Percentiles rank a stretch among this genome's conserved stretches.
phyloP scores from a whole-genome alignment of 2,797 vertebrate genomes.

The Antrozous pallidus region DNA sequence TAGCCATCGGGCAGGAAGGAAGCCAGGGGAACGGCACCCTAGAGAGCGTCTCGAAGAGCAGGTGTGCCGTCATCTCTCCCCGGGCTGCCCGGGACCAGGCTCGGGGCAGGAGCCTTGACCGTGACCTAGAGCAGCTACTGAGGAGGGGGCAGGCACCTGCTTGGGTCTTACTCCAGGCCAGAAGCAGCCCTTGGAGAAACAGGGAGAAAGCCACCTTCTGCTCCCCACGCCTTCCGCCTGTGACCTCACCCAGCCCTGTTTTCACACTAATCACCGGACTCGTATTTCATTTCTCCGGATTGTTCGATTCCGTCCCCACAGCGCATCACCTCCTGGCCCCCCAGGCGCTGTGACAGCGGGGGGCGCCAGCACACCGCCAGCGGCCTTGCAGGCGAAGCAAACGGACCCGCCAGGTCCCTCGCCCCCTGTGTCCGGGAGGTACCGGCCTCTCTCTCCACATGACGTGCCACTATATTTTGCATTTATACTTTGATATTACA shows the following conservation, averaged over 20 bases:
- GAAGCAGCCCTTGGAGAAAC: constrained; percentile 56
- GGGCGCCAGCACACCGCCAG: constrained; percentile 78
- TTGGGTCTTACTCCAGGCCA: constrained; percentile 28
- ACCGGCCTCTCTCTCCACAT: constrained; percentile 75
- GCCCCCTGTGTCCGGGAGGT: constrained; percentile 71
- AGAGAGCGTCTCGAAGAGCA: background rate
- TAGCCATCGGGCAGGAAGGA: constrained; percentile 36
- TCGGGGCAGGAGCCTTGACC: constrained; percentile 48
- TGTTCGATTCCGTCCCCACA: constrained; percentile 49
- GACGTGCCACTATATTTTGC: constrained; percentile 82
- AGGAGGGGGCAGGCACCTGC: constrained; percentile 52
- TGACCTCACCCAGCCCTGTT: background rate
- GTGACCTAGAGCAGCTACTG: constrained; percentile 35
- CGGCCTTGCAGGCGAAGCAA: constrained; percentile 81
- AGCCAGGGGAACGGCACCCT: background rate
- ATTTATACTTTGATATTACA: constrained; percentile 83
- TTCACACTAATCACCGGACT: constrained; percentile 60
- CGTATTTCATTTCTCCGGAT: constrained; percentile 65
- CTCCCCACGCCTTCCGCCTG: background rate
- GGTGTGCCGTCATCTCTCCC: background rate
- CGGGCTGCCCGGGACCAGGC: background rate
- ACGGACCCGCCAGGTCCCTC: background rate
- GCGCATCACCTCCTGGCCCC: constrained; percentile 76
- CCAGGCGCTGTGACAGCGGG: constrained; percentile 82
- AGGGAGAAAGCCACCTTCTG: background rate